Conservation (phyloP, 2,888 invertebrate species). For the Patella ulyssiponensis region DNA sequence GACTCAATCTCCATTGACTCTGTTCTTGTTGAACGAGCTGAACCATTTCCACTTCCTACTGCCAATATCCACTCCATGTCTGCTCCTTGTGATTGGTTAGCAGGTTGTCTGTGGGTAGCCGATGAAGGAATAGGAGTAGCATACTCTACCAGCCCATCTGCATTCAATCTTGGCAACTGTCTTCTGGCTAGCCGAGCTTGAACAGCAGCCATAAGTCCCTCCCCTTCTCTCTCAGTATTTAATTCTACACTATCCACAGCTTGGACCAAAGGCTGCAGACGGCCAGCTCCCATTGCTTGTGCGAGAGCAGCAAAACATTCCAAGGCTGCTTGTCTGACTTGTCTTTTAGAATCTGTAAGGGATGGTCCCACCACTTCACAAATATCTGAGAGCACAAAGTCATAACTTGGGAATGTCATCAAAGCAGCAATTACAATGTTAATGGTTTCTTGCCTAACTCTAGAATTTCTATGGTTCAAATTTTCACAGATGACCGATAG, state of each 20-base stretch:
- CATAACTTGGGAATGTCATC: conserved; percentile 84
- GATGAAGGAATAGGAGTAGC: conserved; percentile 78
- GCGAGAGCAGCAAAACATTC: conserved; percentile 86
- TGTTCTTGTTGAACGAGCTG: conserved; percentile 58
- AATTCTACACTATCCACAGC: conserved; percentile 73
- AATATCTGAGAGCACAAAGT: conserved; percentile 77
- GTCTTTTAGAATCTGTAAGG: conserved; percentile 79
- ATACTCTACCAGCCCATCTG: conserved; percentile 84
- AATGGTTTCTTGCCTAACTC: conserved; percentile 82
- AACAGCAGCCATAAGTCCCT: conserved; percentile 78
- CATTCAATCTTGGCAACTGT: conserved; percentile 80
- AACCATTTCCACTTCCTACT: conserved; percentile 57
- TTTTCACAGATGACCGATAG: conserved; percentile 75
- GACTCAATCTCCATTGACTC: conserved; percentile 63
- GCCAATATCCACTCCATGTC: conserved; percentile 85
- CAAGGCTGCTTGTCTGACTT: conserved; percentile 84
- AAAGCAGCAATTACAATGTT: conserved; percentile 84
- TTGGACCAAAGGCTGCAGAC: conserved; percentile 76
- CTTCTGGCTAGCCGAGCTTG: conserved; percentile 82
- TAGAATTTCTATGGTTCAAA: conserved; percentile 73
- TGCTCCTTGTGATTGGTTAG: conserved; percentile 72
- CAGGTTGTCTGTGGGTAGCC: conserved; percentile 63
- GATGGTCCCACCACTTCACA: conserved; percentile 73
- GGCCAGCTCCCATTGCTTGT: conserved; percentile 79
- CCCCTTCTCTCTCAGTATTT: conserved; percentile 65